Base-by-base conservation (phyloP, 1,140 invertebrate species). In the Atopsyche davidsoni region DNA sequence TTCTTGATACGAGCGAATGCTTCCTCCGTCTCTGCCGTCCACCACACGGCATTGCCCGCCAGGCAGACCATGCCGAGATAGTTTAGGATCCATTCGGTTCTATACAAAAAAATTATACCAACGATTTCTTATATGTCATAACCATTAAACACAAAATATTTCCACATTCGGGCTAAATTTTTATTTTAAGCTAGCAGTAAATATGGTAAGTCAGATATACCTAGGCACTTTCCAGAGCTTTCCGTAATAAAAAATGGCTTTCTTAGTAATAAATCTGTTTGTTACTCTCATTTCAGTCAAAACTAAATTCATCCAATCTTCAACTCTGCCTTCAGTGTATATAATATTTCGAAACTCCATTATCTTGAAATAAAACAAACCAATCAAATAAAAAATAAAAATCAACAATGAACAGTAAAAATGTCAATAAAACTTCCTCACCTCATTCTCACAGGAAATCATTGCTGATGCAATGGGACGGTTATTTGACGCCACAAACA, bases 21-120 rank as follows among this genome's bases (percentile, higher is more conserved):
- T 61, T 94, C 85, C 65, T 96, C 91, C 1, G 91, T 88, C 72
- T 94, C 90, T 16, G 86, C 88, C 0, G 91, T 94, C 90, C 90
- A 95, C 91, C 91, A 95, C 7, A 94, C 85, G 60, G 88, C 84
- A 74, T 91, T 91, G 0, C 84, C 83, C 0, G 83, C 86, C 1
- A 94, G 68, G 58, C 87, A 82, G 19, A 93, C 79, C 89, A 93
- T 92, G 32, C 90, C 91, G 66, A 87, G 85, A 70, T 86, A 92
- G 55, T 89, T 81, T 59, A 90, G 62, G 75, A 94, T 89, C 91
- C 91, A 95, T 40, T 89, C 78, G 4, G 81, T 81, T 62, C 87
- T 78, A 66, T 19, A 41, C 28, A 45, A 44, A 19, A 59, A 49
- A 46, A n/a, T n/a, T n/a, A n/a, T n/a, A n/a, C n/a, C n/a, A n/a